Evolutionary conservation across 2,888 invertebrate species (phyloP).

Genomic region (Drosophila prolongata): DNA sequence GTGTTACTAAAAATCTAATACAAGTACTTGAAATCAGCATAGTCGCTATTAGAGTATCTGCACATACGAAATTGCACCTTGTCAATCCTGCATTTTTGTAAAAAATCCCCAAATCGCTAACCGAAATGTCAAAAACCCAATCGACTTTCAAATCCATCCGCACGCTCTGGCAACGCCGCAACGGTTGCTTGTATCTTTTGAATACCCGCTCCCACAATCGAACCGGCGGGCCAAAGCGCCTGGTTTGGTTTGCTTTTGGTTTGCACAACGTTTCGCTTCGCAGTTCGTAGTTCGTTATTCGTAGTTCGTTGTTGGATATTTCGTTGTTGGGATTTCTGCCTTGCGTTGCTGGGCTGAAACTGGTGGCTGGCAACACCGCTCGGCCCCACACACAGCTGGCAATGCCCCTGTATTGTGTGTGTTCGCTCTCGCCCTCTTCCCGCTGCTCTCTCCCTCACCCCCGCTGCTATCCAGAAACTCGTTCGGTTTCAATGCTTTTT

Average conservation of each 20-base stretch:
- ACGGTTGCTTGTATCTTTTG: slow-evolving; percentile 30
- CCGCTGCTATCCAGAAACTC: slow-evolving; percentile 62
- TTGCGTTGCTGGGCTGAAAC: slow-evolving; percentile 54
- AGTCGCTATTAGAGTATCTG: too few species aligned
- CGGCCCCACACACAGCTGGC: slow-evolving; percentile 59
- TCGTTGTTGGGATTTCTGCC: slow-evolving; percentile 28
- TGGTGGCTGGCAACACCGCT: slow-evolving; percentile 51
- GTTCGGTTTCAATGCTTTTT: slow-evolving; percentile 78
- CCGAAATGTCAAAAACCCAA: slow-evolving; percentile 1
- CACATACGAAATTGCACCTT: too few species aligned
- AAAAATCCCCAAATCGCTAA: not conserved
- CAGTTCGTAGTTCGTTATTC: slow-evolving; percentile 46
- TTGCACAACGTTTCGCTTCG: slow-evolving; percentile 60
- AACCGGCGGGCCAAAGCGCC: slow-evolving; percentile 27
- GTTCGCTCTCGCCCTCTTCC: slow-evolving; percentile 54
- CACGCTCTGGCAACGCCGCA: slow-evolving; percentile 32
- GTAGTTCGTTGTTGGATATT: slow-evolving; percentile 48
- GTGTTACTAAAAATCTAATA: too few species aligned
- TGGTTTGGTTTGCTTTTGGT: slow-evolving; percentile 34
- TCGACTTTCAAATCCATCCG: slow-evolving; percentile 19
- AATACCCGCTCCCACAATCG: slow-evolving; percentile 45
- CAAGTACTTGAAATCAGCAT: too few species aligned
- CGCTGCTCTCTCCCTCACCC: slow-evolving; percentile 15
- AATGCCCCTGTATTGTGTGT: slow-evolving; percentile 47
- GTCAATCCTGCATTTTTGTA: not conserved